These are phyloP conservation scores for Diarsia mendica DNA, from an alignment of 2,888 invertebrate species.

Conservation along the genomic window DNA sequence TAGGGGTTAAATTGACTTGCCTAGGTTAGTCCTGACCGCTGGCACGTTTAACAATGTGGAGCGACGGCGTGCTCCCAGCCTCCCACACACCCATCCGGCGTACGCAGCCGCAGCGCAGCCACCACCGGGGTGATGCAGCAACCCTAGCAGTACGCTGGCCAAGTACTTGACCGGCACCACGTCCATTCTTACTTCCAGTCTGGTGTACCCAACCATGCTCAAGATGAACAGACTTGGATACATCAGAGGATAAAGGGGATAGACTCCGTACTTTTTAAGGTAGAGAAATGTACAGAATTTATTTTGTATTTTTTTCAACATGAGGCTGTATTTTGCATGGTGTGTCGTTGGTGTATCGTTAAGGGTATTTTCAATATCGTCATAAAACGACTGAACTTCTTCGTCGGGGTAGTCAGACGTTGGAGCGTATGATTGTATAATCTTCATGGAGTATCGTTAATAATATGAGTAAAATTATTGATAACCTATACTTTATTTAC, in stretches of 20 bases:
- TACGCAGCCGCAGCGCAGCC: not conserved
- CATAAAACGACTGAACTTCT: too few species aligned
- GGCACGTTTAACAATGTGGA: too few species aligned
- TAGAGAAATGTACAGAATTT: too few species aligned
- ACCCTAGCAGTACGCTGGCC: not conserved
- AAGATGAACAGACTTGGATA: not conserved
- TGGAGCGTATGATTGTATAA: too few species aligned
- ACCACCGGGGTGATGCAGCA: not conserved
- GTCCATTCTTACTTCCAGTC: not conserved
- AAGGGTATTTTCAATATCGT: too few species aligned
- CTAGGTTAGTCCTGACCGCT: too few species aligned
- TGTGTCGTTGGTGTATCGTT: too few species aligned
- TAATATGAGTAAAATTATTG: constrained; percentile 32
- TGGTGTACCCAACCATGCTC: not conserved
- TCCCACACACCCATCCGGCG: not conserved
- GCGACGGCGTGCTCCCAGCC: too few species aligned
- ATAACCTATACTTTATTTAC: constrained; percentile 53
- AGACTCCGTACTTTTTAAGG: too few species aligned
- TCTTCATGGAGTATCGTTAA: not conserved
- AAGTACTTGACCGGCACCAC: not conserved
- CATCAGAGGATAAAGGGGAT: not conserved
- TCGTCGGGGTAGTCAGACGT: too few species aligned
- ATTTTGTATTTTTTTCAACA: not conserved
- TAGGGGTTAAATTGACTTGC: too few species aligned
- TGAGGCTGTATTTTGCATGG: not conserved